Base-by-base conservation (phyloP, 2,113 vertebrate species). In the Setophaga kirtlandii region DNA sequence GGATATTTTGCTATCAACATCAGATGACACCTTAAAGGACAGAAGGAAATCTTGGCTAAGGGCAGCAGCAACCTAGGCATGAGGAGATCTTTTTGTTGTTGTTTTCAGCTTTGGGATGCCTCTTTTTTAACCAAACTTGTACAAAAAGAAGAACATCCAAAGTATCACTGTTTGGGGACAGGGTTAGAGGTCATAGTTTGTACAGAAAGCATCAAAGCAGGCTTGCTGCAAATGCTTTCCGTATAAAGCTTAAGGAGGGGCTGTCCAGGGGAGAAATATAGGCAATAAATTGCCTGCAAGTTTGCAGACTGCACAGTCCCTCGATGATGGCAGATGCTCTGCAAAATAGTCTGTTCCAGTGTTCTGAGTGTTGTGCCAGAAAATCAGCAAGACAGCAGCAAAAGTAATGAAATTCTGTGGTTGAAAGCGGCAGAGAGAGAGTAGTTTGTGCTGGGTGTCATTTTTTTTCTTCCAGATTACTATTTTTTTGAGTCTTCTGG, bases 1-100 rank as follows among this genome's bases (percentile, higher is more conserved):
- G 74, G 71, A 33, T 95, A 85, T 69, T 94, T 90, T 89, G 70
- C 68, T 37, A 11, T 95, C 70, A 84, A 3, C 78, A 70, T 85
- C 67, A 91, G 68, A 59, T 81, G 93, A 74, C 63, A 78, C n/a
- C 50, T 76, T 65, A 80, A 74, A 80, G 84, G 93, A 83, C 67
- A 79, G 15, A 13, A 9, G 1, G 1, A 65, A 73, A 58, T 67
- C 47, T 59, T 50, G 30, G 39, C 6, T 9, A 67, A 80, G 47
- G 73, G 44, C 79, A 81, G 14, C 20, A 70, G 71, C 44, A 71
- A 22, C 56, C 22, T 55, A 41, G 33, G 55, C 63, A 70, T 3
- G 6, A 19, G n/a, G 37, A 80, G 50, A 12, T 27, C n/a, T 52
- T 44, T 21, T 28, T 55, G 6, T 28, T 52, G 22, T 41, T 18